phyloP scores from a whole-genome alignment of 1,140 invertebrate species.

The Trissolcus basalis region DNA sequence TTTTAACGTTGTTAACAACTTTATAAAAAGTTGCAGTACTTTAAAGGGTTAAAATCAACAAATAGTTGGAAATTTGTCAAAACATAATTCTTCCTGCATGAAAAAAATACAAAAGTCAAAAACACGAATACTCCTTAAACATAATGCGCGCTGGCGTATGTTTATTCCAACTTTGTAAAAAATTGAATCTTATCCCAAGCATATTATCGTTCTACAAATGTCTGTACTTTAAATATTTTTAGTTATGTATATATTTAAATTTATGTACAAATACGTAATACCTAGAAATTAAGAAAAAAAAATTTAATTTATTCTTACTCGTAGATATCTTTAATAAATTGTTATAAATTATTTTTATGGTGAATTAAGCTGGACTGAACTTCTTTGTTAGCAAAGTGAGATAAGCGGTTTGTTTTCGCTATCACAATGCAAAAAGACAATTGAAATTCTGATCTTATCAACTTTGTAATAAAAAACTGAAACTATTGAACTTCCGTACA shows the following conservation, averaged over 20 bases:
- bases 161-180: conserved; percentile 20
- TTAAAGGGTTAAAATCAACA: too few species aligned
- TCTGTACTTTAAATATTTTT: conserved; percentile 48
- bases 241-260: conserved; percentile 33
- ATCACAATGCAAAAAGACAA: conserved; percentile 15
- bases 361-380: conserved; percentile 39
- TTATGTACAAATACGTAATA: conserved; percentile 54
- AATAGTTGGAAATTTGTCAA: conserved; percentile 19
- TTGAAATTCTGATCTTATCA: conserved; percentile 1
- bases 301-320: conserved; percentile 8
- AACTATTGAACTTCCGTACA: too few species aligned
- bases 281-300: conserved; percentile 24
- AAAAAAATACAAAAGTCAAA: conserved; percentile 16
- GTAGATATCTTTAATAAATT: conserved; percentile 41
- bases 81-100: conserved; percentile 14
- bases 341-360: conserved; percentile 35
- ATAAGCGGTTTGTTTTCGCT: conserved; percentile 2
- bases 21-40: too few species aligned
- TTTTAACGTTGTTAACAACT: too few species aligned
- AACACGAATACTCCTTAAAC: not conserved
- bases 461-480: too few species aligned
- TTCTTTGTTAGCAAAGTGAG: conserved; percentile 21
- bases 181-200: conserved; percentile 16
- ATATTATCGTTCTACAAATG: conserved; percentile 39
- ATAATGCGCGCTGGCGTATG: conserved; percentile 1